phyloP scores from a whole-genome alignment of 2,113 vertebrate species.

The Laterallus jamaicensis region DNA sequence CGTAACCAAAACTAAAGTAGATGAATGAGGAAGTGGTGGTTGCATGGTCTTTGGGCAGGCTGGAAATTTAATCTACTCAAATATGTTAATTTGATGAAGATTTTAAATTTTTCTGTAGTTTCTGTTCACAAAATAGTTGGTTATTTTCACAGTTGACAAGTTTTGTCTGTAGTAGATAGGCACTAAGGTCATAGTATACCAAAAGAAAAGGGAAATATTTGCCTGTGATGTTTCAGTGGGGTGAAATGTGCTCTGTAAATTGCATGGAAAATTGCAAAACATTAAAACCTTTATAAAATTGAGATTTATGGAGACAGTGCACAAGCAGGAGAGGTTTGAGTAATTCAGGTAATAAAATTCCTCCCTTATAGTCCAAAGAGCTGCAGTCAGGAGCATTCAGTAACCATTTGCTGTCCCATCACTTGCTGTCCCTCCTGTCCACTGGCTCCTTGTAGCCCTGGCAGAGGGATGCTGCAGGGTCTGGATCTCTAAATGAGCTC shows the following conservation, averaged over 20 bases:
- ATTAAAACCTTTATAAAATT: neutral
- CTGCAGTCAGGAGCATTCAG: neutral
- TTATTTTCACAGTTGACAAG: neutral
- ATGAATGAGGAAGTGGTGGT: neutral
- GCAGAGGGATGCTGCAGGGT: neutral
- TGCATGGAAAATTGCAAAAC: neutral
- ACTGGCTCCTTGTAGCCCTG: accelerated
- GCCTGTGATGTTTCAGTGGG: neutral
- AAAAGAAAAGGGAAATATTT: accelerated
- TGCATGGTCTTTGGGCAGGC: neutral
- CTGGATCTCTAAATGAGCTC: neutral
- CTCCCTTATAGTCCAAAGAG: neutral
- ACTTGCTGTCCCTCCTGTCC: neutral
- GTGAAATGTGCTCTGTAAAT: neutral
- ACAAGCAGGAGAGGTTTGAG: neutral
- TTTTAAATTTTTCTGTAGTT: neutral
- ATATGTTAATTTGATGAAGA: neutral
- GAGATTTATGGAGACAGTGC: neutral
- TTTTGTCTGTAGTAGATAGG: neutral
- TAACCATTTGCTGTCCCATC: neutral
- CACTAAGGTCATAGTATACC: neutral
- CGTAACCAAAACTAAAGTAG: neutral
- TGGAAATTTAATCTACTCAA: neutral
- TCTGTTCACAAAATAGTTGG: neutral
- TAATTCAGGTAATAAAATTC: neutral